Conservation (phyloP, 2,888 invertebrate species). For the Scelioninae gen. 2 region DNA sequence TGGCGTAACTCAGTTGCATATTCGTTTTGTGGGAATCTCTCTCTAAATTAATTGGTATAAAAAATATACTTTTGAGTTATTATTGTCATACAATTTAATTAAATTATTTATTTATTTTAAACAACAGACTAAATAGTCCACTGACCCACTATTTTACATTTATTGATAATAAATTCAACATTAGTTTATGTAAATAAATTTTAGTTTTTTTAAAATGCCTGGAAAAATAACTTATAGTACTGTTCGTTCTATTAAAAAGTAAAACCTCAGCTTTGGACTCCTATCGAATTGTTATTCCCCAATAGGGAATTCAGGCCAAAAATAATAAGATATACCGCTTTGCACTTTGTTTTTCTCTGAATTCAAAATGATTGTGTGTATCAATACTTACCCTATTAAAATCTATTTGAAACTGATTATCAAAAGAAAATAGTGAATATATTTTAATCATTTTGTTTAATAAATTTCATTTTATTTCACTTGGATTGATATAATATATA, state of each 20-base stretch:
- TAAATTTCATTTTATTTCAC: too few relatives aligned
- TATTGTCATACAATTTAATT: constrained; percentile 27
- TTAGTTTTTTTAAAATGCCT: constrained; percentile 36
- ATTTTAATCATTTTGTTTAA: not conserved
- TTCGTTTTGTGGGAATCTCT: constrained; percentile 86
- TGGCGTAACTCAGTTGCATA: constrained; percentile 90
- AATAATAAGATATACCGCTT: too few relatives aligned
- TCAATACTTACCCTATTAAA: constrained; percentile 31
- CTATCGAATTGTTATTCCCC: not conserved
- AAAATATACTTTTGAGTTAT: constrained; percentile 35
- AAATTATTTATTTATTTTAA: not conserved
- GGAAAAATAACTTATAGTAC: constrained; percentile 35
- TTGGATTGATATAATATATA: too few relatives aligned
- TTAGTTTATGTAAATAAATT: constrained; percentile 19
- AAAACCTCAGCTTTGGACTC: not conserved
- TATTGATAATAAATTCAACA: constrained; percentile 27
- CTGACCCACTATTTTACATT: constrained; percentile 21
- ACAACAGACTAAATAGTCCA: too few relatives aligned
- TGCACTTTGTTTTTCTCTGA: too few relatives aligned
- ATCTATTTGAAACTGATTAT: constrained; percentile 12
- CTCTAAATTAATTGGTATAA: constrained; percentile 76
- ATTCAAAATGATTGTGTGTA: not conserved
- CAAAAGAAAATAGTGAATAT: not conserved
- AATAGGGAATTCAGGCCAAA: constrained; percentile 54
- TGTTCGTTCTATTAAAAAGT: not conserved